These are phyloP conservation scores for Drosophila guanche DNA, from an alignment of 1,140 invertebrate genomes.

Conservation along the genomic window DNA sequence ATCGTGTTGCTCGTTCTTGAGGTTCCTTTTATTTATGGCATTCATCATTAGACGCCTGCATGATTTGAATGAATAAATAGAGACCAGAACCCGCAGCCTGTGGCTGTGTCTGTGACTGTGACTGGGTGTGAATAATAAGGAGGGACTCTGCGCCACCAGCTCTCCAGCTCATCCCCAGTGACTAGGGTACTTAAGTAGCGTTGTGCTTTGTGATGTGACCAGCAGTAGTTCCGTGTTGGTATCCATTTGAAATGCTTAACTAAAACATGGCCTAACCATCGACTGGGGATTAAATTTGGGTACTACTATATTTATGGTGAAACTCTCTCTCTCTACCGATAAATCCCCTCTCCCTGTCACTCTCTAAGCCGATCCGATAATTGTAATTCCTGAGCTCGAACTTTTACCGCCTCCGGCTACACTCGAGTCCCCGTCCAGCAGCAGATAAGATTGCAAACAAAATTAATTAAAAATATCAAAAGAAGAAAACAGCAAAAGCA, in stretches of 20 bases:
- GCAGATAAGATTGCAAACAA: slow-evolving; percentile 29
- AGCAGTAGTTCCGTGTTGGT: slow-evolving; percentile 33
- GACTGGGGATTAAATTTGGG: slow-evolving; percentile 14
- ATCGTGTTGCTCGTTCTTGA: slow-evolving; percentile 39
- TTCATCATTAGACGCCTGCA: slow-evolving; percentile 63
- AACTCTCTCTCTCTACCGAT: slow-evolving; percentile 33
- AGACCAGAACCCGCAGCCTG: slow-evolving; percentile 23
- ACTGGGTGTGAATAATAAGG: slow-evolving; percentile 40
- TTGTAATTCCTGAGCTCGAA: slow-evolving; percentile 48
- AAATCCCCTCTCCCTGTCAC: slow-evolving; percentile 2
- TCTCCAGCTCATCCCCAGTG: slow-evolving; percentile 1
- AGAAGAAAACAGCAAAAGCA: slow-evolving; percentile 5
- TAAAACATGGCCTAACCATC: slow-evolving; percentile 28
- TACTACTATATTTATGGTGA: slow-evolving; percentile 5
- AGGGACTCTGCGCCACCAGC: background rate
- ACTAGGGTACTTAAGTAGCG: slow-evolving; percentile 8
- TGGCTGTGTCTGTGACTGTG: slow-evolving; percentile 27
- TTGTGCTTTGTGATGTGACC: background rate
- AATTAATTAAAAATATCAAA: slow-evolving; percentile 57
- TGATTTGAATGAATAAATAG: slow-evolving; percentile 67
- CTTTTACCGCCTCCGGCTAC: slow-evolving; percentile 55
- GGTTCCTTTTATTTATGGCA: slow-evolving; percentile 55
- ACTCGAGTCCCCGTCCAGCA: slow-evolving; percentile 8
- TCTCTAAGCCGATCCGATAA: slow-evolving; percentile 55
- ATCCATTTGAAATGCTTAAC: slow-evolving; percentile 4